Percentiles rank a stretch among this genome's conserved stretches.
Conservation (phyloP, 1,140 invertebrate genomes). For the Apocrypta bakeri region DNA sequence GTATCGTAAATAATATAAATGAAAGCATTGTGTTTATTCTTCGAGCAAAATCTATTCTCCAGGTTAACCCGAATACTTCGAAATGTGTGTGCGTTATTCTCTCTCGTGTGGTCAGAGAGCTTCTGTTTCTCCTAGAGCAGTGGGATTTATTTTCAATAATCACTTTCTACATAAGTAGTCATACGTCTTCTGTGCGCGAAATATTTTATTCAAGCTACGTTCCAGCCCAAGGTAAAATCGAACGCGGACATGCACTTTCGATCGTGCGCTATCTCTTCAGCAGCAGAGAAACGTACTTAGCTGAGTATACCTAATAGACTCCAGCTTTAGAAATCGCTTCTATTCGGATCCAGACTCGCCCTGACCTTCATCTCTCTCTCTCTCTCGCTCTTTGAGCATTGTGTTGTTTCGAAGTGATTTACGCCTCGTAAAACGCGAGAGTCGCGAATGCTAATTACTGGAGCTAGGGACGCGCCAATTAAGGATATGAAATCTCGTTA, state of each 20-base stretch:
- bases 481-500: neutral
- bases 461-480: neutral
- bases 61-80: neutral
- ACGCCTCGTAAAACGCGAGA: conserved; percentile 8
- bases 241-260: conserved; percentile 44
- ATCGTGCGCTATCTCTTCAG: conserved; percentile 30
- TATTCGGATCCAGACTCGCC: neutral
- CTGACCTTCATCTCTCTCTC: conserved; percentile 14
- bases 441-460: conserved; percentile 21
- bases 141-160: conserved; percentile 17
- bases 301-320: neutral
- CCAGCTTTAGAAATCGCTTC: conserved; percentile 7
- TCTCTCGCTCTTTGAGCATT: neutral
- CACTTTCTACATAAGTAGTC: conserved; percentile 23
- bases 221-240: neutral
- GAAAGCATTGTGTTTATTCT: too few relatives aligned
- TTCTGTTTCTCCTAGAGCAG: neutral
- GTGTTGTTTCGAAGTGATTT: neutral
- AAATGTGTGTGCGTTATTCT: neutral
- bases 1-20: too few relatives aligned
- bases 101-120: neutral
- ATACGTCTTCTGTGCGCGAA: neutral
- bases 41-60: neutral
- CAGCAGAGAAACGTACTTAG: conserved; percentile 9
- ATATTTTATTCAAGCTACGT: neutral